Evolutionary conservation across 2,888 invertebrate species (phyloP).

Genomic region (Noctua janthe): DNA sequence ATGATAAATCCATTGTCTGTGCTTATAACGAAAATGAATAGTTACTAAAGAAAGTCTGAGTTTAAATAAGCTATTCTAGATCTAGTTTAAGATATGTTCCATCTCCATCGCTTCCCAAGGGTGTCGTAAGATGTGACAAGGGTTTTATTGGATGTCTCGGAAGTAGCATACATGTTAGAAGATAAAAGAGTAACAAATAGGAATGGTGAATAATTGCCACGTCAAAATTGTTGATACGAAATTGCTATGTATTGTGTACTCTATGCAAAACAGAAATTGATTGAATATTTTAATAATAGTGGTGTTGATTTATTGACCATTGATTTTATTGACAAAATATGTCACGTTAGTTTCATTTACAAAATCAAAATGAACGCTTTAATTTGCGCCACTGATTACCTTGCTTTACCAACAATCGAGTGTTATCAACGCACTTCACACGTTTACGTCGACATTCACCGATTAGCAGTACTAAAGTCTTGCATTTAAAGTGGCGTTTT

Average conservation of each 20-base stretch:
- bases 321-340: constrained; percentile 15
- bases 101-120: constrained; percentile 36
- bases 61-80: constrained; percentile 50
- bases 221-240: constrained; percentile 21
- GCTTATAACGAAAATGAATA: constrained; percentile 14
- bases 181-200: constrained; percentile 46
- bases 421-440: constrained; percentile 25
- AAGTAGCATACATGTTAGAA: constrained; percentile 16
- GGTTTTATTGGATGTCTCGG: constrained; percentile 55
- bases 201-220: constrained; percentile 35
- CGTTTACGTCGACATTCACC: constrained; percentile 3
- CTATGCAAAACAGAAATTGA: background rate
- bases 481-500: constrained; percentile 60
- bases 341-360: background rate
- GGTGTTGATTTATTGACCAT: background rate
- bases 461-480: constrained; percentile 34
- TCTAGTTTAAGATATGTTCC: constrained; percentile 42
- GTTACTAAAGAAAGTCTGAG: constrained; percentile 13
- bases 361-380: constrained; percentile 7
- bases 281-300: constrained; percentile 23
- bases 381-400: background rate
- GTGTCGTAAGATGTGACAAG: constrained; percentile 55
- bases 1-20: constrained; percentile 17
- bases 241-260: background rate
- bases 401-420: constrained; percentile 12